A percentile compares a stretch with the other conserved stretches of the same genome.
Conservation (phyloP, 2,888 invertebrate species). For the Nineta flava region DNA sequence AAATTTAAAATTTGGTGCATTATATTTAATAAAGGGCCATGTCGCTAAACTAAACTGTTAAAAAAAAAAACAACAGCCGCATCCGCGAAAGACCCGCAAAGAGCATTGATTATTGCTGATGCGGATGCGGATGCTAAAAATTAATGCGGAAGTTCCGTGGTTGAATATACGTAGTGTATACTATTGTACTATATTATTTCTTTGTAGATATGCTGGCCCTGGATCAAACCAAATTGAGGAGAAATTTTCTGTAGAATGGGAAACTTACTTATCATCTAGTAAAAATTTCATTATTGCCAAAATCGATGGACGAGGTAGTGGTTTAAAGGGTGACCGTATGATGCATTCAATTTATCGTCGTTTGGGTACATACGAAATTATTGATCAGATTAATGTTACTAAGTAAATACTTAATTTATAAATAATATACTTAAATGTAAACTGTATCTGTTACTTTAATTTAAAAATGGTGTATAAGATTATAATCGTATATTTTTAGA, state of each 20-base stretch:
- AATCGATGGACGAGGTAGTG: conserved; percentile 85
- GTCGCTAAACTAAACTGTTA: too few species aligned
- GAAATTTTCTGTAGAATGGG: conserved; percentile 73
- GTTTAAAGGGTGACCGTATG: conserved; percentile 66
- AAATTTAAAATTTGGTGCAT: too few species aligned
- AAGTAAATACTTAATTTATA: conserved; percentile 30
- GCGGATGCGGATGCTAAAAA: background rate
- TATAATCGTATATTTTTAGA: conserved; percentile 25
- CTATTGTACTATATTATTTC: too few species aligned
- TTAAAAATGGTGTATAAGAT: background rate
- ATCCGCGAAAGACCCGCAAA: too few species aligned
- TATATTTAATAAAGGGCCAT: too few species aligned
- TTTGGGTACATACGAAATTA: conserved; percentile 79
- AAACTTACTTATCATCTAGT: conserved; percentile 68
- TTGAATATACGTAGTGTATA: too few species aligned
- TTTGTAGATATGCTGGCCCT: conserved; percentile 74
- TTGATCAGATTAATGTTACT: conserved; percentile 78
- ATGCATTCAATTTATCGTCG: conserved; percentile 67
- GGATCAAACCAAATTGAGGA: conserved; percentile 73
- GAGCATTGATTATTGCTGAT: too few species aligned
- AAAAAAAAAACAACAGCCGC: too few species aligned
- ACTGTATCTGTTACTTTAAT: background rate
- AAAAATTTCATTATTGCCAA: conserved; percentile 73
- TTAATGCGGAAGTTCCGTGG: too few species aligned
- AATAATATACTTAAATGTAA: background rate